Conservation (phyloP, 1,140 invertebrate species). For the Drosophila watanabei region DNA sequence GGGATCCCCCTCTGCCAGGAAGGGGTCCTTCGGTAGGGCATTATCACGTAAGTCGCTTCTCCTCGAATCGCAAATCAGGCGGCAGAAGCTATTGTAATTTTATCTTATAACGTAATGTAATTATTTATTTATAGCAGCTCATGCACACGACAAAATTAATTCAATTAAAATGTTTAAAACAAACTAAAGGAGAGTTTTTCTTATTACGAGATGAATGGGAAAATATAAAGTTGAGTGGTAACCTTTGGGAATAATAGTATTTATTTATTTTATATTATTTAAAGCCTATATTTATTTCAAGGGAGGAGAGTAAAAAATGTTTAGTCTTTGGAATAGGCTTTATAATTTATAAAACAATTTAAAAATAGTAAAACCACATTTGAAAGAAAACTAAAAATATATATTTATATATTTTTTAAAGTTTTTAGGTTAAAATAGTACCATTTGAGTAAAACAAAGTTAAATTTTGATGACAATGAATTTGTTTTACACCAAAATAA, state of each 20-base stretch:
- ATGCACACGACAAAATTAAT: conserved; percentile 75
- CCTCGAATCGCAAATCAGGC: conserved; percentile 51
- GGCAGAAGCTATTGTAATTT: conserved; percentile 81
- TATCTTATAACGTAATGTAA: conserved; percentile 77
- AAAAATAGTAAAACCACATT: no score
- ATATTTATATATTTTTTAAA: no score
- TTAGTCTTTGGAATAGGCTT: no score
- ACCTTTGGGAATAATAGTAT: neutral
- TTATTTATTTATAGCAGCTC: conserved; percentile 77
- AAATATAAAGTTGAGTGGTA: fast-evolving
- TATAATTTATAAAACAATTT: no score
- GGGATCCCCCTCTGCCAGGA: conserved; percentile 24
- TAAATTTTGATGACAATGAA: neutral
- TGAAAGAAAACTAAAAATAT: no score
- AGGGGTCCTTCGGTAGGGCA: conserved; percentile 49
- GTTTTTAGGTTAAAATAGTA: no score
- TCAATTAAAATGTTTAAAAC: conserved; percentile 81
- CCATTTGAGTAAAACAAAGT: neutral
- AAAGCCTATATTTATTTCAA: no score
- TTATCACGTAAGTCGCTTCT: conserved; percentile 69
- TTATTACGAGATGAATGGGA: no score
- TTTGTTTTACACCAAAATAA: no score
- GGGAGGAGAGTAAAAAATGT: no score
- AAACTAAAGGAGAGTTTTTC: neutral
- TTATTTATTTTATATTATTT: neutral